Percentiles rank a stretch among this genome's conserved stretches.
Conservation (phyloP, 2,113 vertebrate genomes). For the Notiomystis cincta region DNA sequence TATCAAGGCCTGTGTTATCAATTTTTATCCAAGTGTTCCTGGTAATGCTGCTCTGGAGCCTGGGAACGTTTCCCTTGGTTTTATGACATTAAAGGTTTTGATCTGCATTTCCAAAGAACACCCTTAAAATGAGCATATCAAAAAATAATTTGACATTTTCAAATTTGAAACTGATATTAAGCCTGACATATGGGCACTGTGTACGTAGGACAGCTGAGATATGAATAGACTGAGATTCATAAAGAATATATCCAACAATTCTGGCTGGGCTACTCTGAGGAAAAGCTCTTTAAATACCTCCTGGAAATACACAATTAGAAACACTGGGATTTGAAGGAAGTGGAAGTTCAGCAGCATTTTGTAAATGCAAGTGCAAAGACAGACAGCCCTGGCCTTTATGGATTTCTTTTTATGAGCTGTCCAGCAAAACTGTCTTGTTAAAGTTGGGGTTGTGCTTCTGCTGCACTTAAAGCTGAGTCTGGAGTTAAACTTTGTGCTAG, state of each 20-base stretch:
- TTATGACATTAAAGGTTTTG: neutral
- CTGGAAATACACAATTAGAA: neutral
- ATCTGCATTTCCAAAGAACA: neutral
- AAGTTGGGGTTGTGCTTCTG: neutral
- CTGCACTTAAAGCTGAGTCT: neutral
- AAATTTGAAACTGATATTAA: neutral
- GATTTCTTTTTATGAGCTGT: neutral
- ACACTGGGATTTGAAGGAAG: neutral
- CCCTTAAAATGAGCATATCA: neutral
- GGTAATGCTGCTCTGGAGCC: neutral
- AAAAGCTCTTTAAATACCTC: neutral
- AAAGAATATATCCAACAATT: neutral
- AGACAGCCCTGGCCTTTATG: neutral
- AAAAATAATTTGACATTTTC: constrained; percentile 24
- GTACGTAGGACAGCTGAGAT: neutral
- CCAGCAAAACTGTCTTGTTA: neutral
- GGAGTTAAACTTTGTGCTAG: neutral
- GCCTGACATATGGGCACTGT: neutral
- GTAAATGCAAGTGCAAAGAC: neutral
- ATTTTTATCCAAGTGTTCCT: neutral
- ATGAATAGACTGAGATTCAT: neutral
- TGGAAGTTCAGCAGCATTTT: neutral
- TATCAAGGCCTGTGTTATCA: neutral
- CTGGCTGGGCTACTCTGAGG: neutral
- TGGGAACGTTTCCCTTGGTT: neutral